phyloP scores from a whole-genome alignment of 2,113 vertebrate genomes.

The Aldabrachelys gigantea region DNA sequence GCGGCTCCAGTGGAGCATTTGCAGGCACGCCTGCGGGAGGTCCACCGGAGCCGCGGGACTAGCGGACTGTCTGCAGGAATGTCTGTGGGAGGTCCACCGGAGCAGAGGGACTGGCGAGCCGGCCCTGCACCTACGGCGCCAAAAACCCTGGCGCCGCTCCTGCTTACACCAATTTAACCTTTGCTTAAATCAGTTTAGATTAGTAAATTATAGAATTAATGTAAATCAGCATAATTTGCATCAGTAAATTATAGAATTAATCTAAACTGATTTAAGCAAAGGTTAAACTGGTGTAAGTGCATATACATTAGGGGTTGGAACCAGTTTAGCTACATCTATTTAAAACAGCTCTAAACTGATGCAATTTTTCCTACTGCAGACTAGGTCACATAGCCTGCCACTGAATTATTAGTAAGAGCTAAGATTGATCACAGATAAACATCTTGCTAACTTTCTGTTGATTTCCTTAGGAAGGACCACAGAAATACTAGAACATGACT shows the following conservation, averaged over 20 bases:
- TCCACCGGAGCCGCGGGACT: no score
- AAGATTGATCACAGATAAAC: not conserved
- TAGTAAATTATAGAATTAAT: not conserved
- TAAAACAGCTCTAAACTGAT: not conserved
- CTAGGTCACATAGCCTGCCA: not conserved
- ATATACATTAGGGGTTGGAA: not conserved
- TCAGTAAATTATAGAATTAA: not conserved
- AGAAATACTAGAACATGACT: not conserved
- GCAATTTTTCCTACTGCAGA: not conserved
- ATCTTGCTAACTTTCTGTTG: no score
- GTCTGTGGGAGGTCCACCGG: no score
- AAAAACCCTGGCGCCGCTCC: no score
- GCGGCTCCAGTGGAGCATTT: no score
- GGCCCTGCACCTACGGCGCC: no score
- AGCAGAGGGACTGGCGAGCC: no score
- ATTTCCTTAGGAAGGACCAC: not conserved
- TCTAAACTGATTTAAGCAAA: not conserved
- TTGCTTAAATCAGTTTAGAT: not conserved
- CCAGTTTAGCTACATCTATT: not conserved
- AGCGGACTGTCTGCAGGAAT: no score
- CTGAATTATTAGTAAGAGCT: not conserved
- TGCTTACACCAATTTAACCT: not conserved
- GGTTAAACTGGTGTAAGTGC: not conserved
- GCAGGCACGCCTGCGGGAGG: no score
- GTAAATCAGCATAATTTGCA: not conserved